A percentile compares a stretch with the other conserved stretches of the same genome.
These are phyloP conservation scores for Glossophaga mutica DNA, from an alignment of 2,797 vertebrate species.

Conservation along the genomic window DNA sequence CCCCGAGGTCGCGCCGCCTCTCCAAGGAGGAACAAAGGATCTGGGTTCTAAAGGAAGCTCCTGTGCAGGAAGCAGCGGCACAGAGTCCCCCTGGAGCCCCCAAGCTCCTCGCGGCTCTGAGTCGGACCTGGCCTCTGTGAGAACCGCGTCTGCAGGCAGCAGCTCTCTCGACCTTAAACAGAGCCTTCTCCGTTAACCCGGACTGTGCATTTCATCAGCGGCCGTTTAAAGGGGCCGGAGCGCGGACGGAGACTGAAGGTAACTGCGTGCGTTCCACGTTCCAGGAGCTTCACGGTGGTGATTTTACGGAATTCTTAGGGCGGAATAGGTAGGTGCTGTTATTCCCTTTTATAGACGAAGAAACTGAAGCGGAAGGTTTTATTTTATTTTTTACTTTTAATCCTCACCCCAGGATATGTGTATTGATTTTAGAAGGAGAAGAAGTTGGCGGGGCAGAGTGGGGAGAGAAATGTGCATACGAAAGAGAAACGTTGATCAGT, in stretches of 20 bases:
- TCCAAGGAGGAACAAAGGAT: not conserved
- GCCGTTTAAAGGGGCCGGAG: not conserved
- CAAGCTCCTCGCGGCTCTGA: not conserved
- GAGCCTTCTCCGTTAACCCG: not conserved
- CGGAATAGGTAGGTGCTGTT: not conserved
- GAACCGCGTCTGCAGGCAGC: not conserved
- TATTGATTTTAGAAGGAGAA: not conserved
- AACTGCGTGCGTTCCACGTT: not conserved
- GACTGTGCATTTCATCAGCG: not conserved
- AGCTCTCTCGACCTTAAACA: not conserved
- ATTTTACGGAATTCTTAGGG: not conserved
- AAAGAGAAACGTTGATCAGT: not conserved
- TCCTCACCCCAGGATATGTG: not conserved
- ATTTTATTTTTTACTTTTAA: not conserved
- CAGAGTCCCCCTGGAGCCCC: not conserved
- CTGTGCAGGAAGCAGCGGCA: not conserved
- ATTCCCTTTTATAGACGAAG: not conserved
- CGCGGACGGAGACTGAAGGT: not conserved
- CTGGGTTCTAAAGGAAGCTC: not conserved
- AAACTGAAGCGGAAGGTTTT: not conserved
- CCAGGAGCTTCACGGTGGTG: not conserved
- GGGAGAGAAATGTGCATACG: too few relatives aligned
- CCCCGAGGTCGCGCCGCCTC: not conserved
- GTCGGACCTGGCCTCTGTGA: not conserved
- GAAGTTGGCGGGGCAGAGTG: not conserved